phyloP scores from a whole-genome alignment of 2,888 invertebrate genomes.

The Tiliacea citrago region DNA sequence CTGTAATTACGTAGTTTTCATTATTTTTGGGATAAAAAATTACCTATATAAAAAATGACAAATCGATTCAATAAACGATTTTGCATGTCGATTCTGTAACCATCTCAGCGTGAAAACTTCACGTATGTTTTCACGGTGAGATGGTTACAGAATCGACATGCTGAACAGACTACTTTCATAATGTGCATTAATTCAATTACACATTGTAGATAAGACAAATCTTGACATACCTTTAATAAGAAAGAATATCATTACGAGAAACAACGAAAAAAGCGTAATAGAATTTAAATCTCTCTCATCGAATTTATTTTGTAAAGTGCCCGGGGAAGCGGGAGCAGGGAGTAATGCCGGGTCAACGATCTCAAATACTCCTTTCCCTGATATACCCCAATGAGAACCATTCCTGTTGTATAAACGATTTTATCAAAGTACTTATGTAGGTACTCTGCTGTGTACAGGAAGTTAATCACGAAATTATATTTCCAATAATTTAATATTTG shows the following conservation, averaged over 20 bases:
- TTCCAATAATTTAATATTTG: conserved; percentile 13
- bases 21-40: too few relatives aligned
- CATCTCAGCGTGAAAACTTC: too few relatives aligned
- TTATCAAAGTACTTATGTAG: conserved; percentile 21
- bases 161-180: too few relatives aligned
- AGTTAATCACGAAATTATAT: conserved; percentile 16
- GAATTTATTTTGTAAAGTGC: conserved; percentile 51
- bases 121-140: too few relatives aligned
- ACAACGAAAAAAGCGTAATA: conserved; percentile 31
- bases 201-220: not conserved
- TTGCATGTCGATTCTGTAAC: too few relatives aligned
- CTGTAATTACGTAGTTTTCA: too few relatives aligned
- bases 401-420: conserved; percentile 26
- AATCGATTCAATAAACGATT: too few relatives aligned
- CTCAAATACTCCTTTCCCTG: conserved; percentile 44
- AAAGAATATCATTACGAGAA: conserved; percentile 22
- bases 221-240: too few relatives aligned
- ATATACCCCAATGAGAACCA: conserved; percentile 37
- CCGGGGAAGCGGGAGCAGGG: conserved; percentile 15
- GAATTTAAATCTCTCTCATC: conserved; percentile 46
- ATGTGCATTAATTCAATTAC: too few relatives aligned
- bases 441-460: conserved; percentile 2
- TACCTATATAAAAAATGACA: too few relatives aligned
- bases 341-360: conserved; percentile 41
- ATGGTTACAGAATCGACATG: too few relatives aligned